phyloP scores from a whole-genome alignment of 1,140 invertebrate genomes.

The fruit fly (Drosophila melanogaster) region Release_6_plus_ISO1_MT NT_033779.5:9043501-9044000 shows the following conservation, averaged over 20 bases:
- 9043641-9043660: background rate
- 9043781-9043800: constrained; percentile 30
- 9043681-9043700: constrained; percentile 76
- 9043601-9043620: constrained; percentile 60
- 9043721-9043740: constrained; percentile 5
- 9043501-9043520: constrained; percentile 31
- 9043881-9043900: constrained; percentile 54
- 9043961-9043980: constrained; percentile 64
- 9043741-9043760: constrained; percentile 1
- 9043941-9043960: constrained; percentile 6
- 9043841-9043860: constrained; percentile 23
- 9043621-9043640: constrained; percentile 16
- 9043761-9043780: background rate
- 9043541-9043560: constrained; percentile 16
- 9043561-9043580: constrained; percentile 67
- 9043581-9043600: constrained; percentile 79
- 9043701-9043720: constrained; percentile 51
- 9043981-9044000: constrained; percentile 49
- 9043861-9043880: constrained; percentile 52
- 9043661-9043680: constrained; percentile 42
- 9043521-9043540: background rate
- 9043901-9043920: constrained; percentile 8
- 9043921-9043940: background rate
- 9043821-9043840: constrained; percentile 78
- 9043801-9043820: constrained; percentile 71